Conservation (phyloP, 2,797 vertebrate genomes). For the Gadopsis marmoratus region DNA sequence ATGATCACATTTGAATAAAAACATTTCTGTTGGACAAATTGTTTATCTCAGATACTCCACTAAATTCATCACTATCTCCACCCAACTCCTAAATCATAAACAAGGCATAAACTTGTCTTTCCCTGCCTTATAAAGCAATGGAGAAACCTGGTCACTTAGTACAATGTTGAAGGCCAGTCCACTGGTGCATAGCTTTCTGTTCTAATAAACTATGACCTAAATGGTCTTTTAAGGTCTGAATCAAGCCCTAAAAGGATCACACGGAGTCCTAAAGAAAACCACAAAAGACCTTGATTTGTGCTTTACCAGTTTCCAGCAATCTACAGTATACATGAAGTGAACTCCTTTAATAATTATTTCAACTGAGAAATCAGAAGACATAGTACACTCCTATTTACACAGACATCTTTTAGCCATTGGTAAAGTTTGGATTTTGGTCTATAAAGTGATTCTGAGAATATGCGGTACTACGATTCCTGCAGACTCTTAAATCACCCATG, state of each 20-base stretch:
- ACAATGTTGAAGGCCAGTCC: not conserved
- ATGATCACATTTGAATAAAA: slow-evolving; percentile 12
- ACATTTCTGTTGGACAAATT: slow-evolving; percentile 32
- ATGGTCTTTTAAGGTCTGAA: slow-evolving; percentile 40
- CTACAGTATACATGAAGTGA: not conserved
- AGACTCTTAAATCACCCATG: slow-evolving; percentile 43
- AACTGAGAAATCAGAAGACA: not conserved
- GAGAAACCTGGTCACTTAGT: slow-evolving; percentile 30
- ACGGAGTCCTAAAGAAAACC: slow-evolving; percentile 6
- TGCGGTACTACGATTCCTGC: slow-evolving; percentile 29
- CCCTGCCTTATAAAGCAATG: slow-evolving; percentile 44
- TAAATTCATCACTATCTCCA: slow-evolving; percentile 27
- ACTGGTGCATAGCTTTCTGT: slow-evolving; percentile 12
- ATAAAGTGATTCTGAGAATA: slow-evolving; percentile 34
- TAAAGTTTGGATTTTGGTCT: slow-evolving; percentile 13
- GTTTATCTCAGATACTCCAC: slow-evolving; percentile 40
- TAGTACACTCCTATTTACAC: not conserved
- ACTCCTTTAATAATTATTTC: not conserved
- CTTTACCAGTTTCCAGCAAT: not conserved
- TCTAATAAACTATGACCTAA: slow-evolving; percentile 40
- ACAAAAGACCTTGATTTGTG: slow-evolving; percentile 14
- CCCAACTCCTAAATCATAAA: slow-evolving; percentile 27
- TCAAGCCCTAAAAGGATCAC: slow-evolving; percentile 1
- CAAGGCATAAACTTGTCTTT: slow-evolving; percentile 18
- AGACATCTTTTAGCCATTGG: slow-evolving; percentile 10